A percentile compares a stretch with the other conserved stretches of the same genome.
Conservation (phyloP, 1,140 invertebrate species). For the Drosophila hydei region DNA sequence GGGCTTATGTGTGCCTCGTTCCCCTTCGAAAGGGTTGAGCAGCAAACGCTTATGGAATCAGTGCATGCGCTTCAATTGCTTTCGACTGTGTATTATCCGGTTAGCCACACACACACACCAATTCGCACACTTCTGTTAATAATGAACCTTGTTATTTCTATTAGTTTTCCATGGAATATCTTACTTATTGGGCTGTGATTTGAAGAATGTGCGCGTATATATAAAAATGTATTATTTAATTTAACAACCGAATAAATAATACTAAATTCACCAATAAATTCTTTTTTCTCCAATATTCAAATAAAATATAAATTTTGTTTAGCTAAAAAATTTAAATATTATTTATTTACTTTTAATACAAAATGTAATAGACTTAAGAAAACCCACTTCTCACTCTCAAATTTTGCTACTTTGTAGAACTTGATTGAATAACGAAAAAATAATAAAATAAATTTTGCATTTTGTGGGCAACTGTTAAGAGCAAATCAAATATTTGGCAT, state of each 20-base stretch:
- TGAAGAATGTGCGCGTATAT: too few relatives aligned
- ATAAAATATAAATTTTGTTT: too few relatives aligned
- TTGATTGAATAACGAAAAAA: not conserved
- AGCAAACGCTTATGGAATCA: conserved; percentile 61
- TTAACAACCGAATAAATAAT: not conserved
- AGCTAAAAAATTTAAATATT: too few relatives aligned
- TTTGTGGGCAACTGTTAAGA: not conserved
- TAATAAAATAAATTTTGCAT: not conserved
- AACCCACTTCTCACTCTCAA: too few relatives aligned
- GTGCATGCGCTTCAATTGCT: conserved; percentile 71
- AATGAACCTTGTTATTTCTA: conserved; percentile 21
- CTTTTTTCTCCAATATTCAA: too few relatives aligned
- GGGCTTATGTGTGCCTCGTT: conserved; percentile 35
- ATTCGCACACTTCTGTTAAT: conserved; percentile 8
- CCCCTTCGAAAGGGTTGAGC: conserved; percentile 26
- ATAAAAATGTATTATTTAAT: not conserved
- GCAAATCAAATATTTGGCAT: conserved; percentile 35
- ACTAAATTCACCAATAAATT: too few relatives aligned
- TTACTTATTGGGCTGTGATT: conserved; percentile 1
- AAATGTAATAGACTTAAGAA: not conserved
- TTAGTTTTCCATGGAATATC: conserved; percentile 6
- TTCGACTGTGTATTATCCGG: conserved; percentile 58
- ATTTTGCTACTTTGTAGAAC: not conserved
- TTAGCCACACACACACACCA: conserved; percentile 32
- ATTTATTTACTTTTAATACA: not conserved